phyloP scores from a whole-genome alignment of 2,888 invertebrate genomes.

The Apomyelois bistriatella region DNA sequence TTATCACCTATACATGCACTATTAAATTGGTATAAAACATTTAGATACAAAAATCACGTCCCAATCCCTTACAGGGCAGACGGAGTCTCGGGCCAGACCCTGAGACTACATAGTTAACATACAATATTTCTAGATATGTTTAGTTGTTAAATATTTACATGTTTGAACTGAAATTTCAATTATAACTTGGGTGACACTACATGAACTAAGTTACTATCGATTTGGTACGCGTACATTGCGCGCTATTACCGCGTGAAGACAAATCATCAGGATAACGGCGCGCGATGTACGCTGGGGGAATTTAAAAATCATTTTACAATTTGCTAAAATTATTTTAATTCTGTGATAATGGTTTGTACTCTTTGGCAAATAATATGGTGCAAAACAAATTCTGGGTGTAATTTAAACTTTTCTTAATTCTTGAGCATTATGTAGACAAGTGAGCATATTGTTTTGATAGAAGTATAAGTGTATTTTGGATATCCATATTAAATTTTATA shows the following conservation, averaged over 20 bases:
- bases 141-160: constrained; percentile 2
- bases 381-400: not conserved
- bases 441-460: too few species aligned
- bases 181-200: not conserved
- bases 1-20: not conserved
- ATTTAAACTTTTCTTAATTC: not conserved
- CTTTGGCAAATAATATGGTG: not conserved
- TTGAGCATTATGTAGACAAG: not conserved
- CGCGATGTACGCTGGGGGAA: not conserved
- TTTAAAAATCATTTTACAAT: not conserved
- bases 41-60: not conserved
- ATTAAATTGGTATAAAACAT: not conserved
- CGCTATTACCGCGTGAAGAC: not conserved
- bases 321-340: not conserved
- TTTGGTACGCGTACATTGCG: not conserved
- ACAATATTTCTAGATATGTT: constrained; percentile 4
- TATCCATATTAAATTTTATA: too few species aligned
- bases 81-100: not conserved
- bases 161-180: not conserved
- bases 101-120: not conserved
- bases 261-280: not conserved
- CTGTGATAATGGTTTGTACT: not conserved
- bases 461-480: too few species aligned
- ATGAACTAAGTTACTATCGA: not conserved
- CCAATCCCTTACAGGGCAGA: not conserved